Base-by-base conservation (phyloP, 2,888 invertebrate species). In the Cephus nigrinus region DNA sequence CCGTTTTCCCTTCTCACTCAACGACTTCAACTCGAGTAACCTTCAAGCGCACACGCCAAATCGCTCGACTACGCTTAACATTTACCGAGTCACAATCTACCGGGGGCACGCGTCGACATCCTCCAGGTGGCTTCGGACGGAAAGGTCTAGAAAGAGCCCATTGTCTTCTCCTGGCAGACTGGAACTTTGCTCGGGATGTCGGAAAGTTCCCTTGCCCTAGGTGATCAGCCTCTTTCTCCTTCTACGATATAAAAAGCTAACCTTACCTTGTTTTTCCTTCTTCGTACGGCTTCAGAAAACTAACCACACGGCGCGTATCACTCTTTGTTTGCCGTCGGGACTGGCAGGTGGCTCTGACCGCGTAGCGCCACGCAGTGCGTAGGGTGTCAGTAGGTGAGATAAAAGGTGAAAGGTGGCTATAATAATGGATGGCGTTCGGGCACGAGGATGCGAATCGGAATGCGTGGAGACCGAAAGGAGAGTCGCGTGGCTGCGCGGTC, bases 21-120 rank as follows among this genome's bases (percentile, higher is more conserved):
- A 79, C 82, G 31, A 12, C 71, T 31, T 32, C 32, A 71, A 23
- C 31, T 71, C 71, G 15, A 31, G 33, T 11, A 31, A 80, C 80
- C 82, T 80, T 81, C 80, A 79, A 82, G 74, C 79, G 80, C 81
- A 81, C 83, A 84, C 83, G 80, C 83, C 82, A 31, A 71, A 71
- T 71, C 71, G 31, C 71, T 32, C 32, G 71, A 31, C 31, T 32
- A 12, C 71, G 71, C 31, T 71, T 23, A 33, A 71, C 31, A 23
- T 71, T 71, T 71, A 33, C 71, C 71, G 31, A 71, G 32, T 31
- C 31, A 71, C 71, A 31, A 31, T 71, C 71, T 31, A n/a, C 31
- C 71, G 1, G 32, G 32, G 84, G 86, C 86, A 86, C 86, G 86
- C 85, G 86, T 82, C 84, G 77, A 86, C 85, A 85, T 86, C 86